A percentile compares a stretch with the other conserved stretches of the same genome.
These are phyloP conservation scores for Meriones unguiculatus DNA, from an alignment of 2,113 vertebrate genomes.

Conservation along the genomic window DNA sequence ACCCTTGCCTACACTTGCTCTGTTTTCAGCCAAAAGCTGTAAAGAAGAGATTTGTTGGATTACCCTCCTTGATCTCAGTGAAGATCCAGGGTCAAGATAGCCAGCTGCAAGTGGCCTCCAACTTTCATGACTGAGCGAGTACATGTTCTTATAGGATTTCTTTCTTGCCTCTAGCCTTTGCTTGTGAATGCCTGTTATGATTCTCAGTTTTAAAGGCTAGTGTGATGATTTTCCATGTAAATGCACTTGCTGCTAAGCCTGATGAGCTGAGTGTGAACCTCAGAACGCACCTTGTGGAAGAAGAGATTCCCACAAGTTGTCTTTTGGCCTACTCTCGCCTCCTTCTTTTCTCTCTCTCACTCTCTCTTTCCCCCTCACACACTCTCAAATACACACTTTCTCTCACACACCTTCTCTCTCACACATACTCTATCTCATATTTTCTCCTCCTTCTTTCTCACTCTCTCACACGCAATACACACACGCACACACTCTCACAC, in stretches of 20 bases:
- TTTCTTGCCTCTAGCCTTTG: not conserved
- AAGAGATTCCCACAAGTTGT: not conserved
- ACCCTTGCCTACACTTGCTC: not conserved
- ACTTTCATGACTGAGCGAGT: not conserved
- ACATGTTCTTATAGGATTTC: not conserved
- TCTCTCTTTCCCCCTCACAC: not conserved
- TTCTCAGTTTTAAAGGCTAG: not conserved
- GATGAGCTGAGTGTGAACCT: not conserved
- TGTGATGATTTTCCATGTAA: not conserved
- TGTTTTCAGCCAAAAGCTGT: not conserved
- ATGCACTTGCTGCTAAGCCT: not conserved
- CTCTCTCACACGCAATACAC: not conserved
- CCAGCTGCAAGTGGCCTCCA: not conserved
- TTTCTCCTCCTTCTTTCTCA: not conserved
- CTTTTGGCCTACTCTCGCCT: not conserved
- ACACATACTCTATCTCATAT: not conserved
- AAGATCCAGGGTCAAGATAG: not conserved
- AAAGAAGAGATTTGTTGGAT: not conserved
- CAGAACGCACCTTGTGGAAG: not conserved
- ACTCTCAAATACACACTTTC: not conserved
- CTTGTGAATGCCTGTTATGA: not conserved
- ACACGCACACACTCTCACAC: not conserved
- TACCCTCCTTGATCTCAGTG: not conserved
- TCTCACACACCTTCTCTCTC: not conserved
- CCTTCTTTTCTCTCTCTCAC: not conserved